Percentiles rank a stretch among this genome's conserved stretches.
Evolutionary conservation across 2,888 invertebrate species (phyloP).

Genomic region (Sminthurides aquaticus): DNA sequence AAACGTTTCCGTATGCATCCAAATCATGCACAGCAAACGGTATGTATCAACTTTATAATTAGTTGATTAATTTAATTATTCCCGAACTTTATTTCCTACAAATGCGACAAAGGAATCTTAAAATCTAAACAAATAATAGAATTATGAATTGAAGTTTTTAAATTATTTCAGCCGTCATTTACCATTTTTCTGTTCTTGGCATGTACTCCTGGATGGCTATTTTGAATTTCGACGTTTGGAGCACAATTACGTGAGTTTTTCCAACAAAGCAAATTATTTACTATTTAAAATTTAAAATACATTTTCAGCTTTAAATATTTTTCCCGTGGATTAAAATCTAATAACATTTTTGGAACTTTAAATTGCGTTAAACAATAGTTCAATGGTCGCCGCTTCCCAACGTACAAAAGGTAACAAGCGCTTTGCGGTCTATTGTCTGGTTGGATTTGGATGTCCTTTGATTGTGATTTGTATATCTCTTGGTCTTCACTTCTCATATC

Average conservation of each 20-base stretch:
- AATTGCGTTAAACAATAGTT: no score
- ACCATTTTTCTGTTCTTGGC: not conserved
- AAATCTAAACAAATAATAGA: no score
- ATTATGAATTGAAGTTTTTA: no score
- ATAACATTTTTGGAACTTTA: no score
- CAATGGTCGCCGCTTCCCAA: not conserved
- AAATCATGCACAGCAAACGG: not conserved
- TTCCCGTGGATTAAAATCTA: no score
- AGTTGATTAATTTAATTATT: no score
- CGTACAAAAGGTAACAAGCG: not conserved
- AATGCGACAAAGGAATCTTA: no score
- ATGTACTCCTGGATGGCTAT: constrained; percentile 4
- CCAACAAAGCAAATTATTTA: no score
- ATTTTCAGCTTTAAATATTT: no score
- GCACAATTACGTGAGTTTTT: not conserved
- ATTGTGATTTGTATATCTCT: not conserved
- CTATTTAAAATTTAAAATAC: no score
- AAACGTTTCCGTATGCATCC: not conserved
- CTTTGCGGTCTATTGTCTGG: not conserved
- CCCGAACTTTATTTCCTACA: no score
- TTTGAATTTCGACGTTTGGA: constrained; percentile 3
- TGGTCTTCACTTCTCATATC: not conserved
- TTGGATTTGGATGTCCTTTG: not conserved
- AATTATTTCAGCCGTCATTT: not conserved
- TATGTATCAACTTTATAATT: not conserved